phyloP scores from a whole-genome alignment of 2,113 vertebrate species.

The Lanius collurio region DNA sequence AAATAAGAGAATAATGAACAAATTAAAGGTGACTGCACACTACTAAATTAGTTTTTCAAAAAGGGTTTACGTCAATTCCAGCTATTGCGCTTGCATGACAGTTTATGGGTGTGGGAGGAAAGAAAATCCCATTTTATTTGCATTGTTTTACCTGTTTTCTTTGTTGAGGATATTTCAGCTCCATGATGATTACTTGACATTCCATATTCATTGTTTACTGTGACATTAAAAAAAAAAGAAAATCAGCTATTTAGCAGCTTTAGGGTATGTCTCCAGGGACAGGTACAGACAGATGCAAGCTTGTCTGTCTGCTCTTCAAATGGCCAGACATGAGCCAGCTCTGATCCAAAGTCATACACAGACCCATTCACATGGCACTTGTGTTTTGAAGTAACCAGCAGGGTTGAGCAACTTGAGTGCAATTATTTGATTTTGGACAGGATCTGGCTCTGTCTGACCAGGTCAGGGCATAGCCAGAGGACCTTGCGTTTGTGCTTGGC shows the following conservation, averaged over 20 bases:
- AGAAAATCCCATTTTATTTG: constrained; percentile 38
- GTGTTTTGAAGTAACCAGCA: constrained; percentile 24
- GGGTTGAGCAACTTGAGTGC: not conserved
- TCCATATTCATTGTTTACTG: constrained; percentile 43
- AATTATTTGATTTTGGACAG: constrained; percentile 20
- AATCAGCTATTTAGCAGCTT: constrained; percentile 33
- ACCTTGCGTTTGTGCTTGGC: not conserved
- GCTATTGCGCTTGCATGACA: constrained; percentile 13
- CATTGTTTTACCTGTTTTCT: constrained; percentile 38
- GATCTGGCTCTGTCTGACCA: constrained; percentile 1
- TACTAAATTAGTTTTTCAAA: constrained; percentile 11
- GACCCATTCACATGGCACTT: constrained; percentile 34
- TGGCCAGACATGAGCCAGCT: constrained; percentile 36
- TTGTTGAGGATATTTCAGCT: constrained; percentile 41
- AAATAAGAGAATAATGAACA: not conserved
- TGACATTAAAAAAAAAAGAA: constrained; percentile 37
- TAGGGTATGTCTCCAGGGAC: constrained; percentile 53
- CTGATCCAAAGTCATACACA: constrained; percentile 21
- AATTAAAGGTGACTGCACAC: not conserved
- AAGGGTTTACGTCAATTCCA: not conserved
- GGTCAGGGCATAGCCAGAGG: constrained; percentile 10
- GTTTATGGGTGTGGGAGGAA: not conserved
- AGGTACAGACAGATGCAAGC: constrained; percentile 59
- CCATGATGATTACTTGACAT: constrained; percentile 16
- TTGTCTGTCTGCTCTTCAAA: constrained; percentile 46